Base-by-base conservation (phyloP, 2,888 invertebrate genomes). In the Diadromus collaris region DNA sequence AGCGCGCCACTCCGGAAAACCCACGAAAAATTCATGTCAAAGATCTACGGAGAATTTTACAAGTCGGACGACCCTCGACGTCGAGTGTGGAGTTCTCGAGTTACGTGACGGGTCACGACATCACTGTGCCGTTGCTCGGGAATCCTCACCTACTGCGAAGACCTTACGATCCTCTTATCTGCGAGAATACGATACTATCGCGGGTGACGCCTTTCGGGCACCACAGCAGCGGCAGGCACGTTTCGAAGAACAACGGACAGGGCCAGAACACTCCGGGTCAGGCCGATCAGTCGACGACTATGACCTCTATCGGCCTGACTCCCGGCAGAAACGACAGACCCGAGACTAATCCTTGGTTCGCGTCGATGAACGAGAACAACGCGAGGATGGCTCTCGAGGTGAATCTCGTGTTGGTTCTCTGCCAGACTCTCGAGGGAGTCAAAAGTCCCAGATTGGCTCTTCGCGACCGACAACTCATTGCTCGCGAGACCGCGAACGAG, bases 81-180 rank as follows among this genome's bases (percentile, higher is more conserved):
- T 61, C 81, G 44, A 63, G 73, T 5, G 68, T 81, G 2, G 84
- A 87, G 58, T 88, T 88, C 54, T 83, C 89, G 0, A 85, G 82
- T 41, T 89, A 88, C 69, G 86, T 88, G 1, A 88, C 87, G 2
- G 88, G 89, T 1, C 84, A 87, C 27, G 90, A 90, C 29, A 85
- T 88, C 0, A 88, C 88, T 0, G 86, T 89, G 0, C 89, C 90
- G 1, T 76, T 90, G 4, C 81, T 90, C 10, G 88, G 89, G n/a
- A 88, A 87, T 56, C 91, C 90, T 0, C 83, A 89, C 51, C 83
- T 90, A 0, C 85, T 90, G 7, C 84, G 89, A 44, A 84, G 91
- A 58, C 91, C 90, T 0, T 91, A 90, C 64, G 90, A 91, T 80
- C 90, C 91, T 0, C 79, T 91, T 0, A 90, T 91, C n/a, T 90